Base-by-base conservation (phyloP, 1,140 invertebrate genomes). In the Megalonaias nervosa region DNA sequence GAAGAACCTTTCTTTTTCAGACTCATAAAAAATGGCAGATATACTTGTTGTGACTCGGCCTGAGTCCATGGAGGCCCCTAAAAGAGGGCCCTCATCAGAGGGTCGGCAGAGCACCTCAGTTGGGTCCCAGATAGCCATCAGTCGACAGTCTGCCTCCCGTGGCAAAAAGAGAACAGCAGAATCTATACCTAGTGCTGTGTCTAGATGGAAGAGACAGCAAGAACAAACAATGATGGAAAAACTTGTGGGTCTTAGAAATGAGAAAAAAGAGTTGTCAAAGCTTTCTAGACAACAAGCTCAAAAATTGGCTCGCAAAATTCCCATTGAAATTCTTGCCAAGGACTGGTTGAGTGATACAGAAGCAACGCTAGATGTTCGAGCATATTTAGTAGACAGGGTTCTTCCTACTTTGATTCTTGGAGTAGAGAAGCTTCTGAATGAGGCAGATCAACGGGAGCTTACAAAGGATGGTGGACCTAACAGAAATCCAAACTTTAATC, bases 391-490 rank as follows among this genome's bases (percentile, higher is more conserved):
- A 38, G 90, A 91, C 65, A 89, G 90, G 77, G 78, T 91, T 23
- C 68, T 91, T 26, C 90, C 90, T 38, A 89, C 89, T 16, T 58
- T 91, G 57, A 89, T 91, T 77, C 83, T 91, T 15, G 90, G 90
- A 48, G 83, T 90, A 16, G 90, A 91, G 75, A 90, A 90, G 77
- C 81, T 91, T 1, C 75, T 91, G 23, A 86, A 82, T 38, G 90
- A 90, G 80, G 90, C 85, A 23, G 89, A 91, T 64, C 85, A 85
- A 59, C 71, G 83, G 75, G 86, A 84, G 23, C 71, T 91, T 31
- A 81, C 86, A 21, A 81, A 86, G 14, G 76, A 76, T 55, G 82
- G 82, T 15, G 80, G 69, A 59, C 79, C 81, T 15, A 81, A 83
- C 67, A 75, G 80, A 56, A 86, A 90, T 74, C 77, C 85, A 21